Evolutionary conservation across 2,888 invertebrate species (phyloP).

Genomic region (Ornithoptera alexandrae): DNA sequence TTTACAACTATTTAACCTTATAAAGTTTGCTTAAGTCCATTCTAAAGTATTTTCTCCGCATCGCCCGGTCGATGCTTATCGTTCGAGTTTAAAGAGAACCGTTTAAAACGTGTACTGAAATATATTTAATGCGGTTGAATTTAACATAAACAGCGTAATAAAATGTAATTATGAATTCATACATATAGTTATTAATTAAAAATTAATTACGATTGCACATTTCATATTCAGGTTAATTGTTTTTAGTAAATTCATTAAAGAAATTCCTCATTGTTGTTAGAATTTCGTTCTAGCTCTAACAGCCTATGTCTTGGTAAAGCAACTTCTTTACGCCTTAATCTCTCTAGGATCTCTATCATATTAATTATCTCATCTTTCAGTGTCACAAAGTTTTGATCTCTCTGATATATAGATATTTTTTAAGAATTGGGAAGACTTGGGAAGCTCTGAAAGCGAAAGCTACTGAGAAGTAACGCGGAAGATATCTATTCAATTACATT

Average conservation of each 20-base stretch:
- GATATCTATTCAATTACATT: no score
- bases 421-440: no score
- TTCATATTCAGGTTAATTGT: not conserved
- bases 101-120: constrained; percentile 8
- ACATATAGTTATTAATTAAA: constrained; percentile 4
- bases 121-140: constrained; percentile 7
- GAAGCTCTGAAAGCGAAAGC: no score
- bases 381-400: no score
- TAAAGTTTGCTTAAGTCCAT: constrained; percentile 29
- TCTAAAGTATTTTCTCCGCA: constrained; percentile 32
- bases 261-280: no score
- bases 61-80: constrained; percentile 26
- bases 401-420: no score
- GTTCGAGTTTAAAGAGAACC: constrained; percentile 19
- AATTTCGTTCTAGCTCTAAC: no score
- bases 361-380: no score
- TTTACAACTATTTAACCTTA: constrained; percentile 54
- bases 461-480: no score
- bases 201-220: not conserved
- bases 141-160: constrained; percentile 11
- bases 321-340: no score
- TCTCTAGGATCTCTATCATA: no score
- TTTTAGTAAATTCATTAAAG: not conserved
- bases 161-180: constrained; percentile 24
- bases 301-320: no score